Percentiles rank a stretch among this genome's conserved stretches.
These are phyloP conservation scores for Callimorpha dominula DNA, from an alignment of 2,888 invertebrate species.

Conservation along the genomic window DNA sequence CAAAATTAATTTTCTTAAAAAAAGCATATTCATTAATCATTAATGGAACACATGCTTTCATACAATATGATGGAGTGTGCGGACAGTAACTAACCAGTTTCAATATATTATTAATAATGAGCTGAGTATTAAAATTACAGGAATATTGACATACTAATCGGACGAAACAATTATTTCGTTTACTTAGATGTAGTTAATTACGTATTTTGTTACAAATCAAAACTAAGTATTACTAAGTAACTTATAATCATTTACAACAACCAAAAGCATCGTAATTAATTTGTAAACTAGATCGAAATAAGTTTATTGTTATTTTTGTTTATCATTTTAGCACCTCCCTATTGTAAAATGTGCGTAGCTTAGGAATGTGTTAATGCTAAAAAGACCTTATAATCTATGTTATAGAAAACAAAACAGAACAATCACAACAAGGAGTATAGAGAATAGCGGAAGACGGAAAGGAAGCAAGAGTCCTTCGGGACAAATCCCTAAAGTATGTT, in stretches of 20 bases:
- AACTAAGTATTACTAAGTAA: constrained; percentile 13
- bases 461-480: constrained; percentile 22
- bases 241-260: constrained; percentile 5
- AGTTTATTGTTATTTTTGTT: background rate
- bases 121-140: constrained; percentile 43
- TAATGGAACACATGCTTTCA: constrained; percentile 14
- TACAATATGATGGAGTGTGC: constrained; percentile 24
- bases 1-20: background rate
- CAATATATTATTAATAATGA: constrained; percentile 37
- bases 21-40: constrained; percentile 4
- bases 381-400: constrained; percentile 34
- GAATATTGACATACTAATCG: constrained; percentile 11
- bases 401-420: constrained; percentile 46
- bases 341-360: constrained; percentile 14
- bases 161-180: constrained; percentile 4
- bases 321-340: constrained; percentile 24
- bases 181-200: constrained; percentile 1
- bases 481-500: constrained; percentile 8
- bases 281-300: constrained; percentile 1
- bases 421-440: constrained; percentile 45
- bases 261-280: constrained; percentile 8
- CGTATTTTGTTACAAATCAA: constrained; percentile 11
- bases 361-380: constrained; percentile 26
- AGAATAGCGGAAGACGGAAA: constrained; percentile 46
- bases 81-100: constrained; percentile 26